Evolutionary conservation across 2,113 vertebrate genomes (phyloP).

Genomic region (Carettochelys insculpta): DNA sequence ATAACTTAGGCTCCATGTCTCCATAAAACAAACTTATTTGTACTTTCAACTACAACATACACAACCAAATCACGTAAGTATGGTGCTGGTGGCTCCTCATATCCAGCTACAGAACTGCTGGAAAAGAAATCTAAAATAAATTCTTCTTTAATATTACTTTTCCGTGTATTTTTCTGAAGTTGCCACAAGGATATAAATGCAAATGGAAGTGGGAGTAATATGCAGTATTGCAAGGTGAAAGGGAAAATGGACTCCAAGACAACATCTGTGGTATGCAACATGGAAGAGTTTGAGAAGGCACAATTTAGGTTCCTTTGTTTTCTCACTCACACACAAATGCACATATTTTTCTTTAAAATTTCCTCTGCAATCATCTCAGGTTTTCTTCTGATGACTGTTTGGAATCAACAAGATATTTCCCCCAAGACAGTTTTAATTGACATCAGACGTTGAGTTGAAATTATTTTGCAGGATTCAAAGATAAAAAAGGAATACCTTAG

Average conservation of each 20-base stretch:
- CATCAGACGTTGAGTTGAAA: not conserved
- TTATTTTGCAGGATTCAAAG: not conserved
- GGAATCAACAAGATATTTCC: not conserved
- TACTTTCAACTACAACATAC: not conserved
- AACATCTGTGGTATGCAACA: not conserved
- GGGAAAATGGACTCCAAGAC: not conserved
- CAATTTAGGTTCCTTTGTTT: not conserved
- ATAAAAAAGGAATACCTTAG: accelerated
- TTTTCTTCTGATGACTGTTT: not conserved
- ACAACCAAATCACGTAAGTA: not conserved
- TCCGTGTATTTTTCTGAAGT: not conserved
- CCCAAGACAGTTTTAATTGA: accelerated
- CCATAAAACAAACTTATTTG: not conserved
- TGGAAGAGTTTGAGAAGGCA: not conserved
- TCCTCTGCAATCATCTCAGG: accelerated
- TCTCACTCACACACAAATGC: not conserved
- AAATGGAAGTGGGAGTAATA: not conserved
- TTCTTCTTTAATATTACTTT: not conserved
- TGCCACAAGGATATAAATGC: not conserved
- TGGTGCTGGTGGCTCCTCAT: not conserved
- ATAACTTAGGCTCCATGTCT: not conserved
- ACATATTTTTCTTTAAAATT: not conserved
- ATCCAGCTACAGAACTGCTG: not conserved
- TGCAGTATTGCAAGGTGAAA: not conserved
- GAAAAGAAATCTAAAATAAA: not conserved